phyloP scores from a whole-genome alignment of 2,113 vertebrate species.

The Alaudala cheleensis region DNA sequence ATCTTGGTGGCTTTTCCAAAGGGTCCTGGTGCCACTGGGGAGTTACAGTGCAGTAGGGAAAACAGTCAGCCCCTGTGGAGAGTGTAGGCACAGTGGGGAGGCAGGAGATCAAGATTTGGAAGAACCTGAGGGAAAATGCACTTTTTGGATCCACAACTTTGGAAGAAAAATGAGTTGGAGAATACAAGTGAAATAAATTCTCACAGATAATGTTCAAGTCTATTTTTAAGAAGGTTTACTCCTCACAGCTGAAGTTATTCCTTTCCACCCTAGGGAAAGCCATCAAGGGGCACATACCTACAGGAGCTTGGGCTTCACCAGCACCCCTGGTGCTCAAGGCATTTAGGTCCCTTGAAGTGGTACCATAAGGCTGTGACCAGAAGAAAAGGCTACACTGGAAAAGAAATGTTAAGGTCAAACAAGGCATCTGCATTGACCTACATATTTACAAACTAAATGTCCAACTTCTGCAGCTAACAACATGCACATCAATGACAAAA shows the following conservation, averaged over 20 bases:
- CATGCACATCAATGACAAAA: not conserved
- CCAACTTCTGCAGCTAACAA: not conserved
- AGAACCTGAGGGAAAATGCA: not conserved
- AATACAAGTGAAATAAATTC: not conserved
- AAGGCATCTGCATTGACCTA: not conserved
- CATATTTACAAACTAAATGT: not conserved
- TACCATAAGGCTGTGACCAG: fast-evolving
- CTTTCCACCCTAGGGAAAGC: not conserved
- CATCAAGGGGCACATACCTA: not conserved
- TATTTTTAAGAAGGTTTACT: not conserved
- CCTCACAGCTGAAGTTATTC: not conserved
- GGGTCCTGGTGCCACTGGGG: not conserved
- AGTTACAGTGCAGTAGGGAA: not conserved
- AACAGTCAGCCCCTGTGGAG: not conserved
- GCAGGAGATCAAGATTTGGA: fast-evolving
- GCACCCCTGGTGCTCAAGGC: not conserved
- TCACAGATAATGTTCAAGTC: not conserved
- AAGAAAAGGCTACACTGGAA: not conserved
- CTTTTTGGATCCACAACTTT: not conserved
- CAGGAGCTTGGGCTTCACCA: not conserved
- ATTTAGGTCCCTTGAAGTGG: not conserved
- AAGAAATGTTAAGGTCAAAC: not conserved
- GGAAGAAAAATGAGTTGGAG: not conserved
- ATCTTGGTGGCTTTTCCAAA: not conserved
- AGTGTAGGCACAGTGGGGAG: not conserved